phyloP scores from a whole-genome alignment of 1,140 invertebrate species.

The Bombus soroeensis region DNA sequence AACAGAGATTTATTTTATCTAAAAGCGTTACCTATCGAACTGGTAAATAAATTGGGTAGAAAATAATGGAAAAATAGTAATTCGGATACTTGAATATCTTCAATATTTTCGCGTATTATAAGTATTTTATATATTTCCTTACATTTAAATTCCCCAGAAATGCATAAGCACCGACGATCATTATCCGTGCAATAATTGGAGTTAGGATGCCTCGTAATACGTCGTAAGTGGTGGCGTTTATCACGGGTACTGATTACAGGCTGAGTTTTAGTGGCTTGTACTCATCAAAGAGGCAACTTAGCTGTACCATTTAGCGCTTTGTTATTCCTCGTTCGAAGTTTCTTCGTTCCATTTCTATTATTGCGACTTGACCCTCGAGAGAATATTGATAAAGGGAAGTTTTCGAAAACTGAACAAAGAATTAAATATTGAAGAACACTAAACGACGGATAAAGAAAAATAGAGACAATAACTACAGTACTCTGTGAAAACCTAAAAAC shows the following conservation, averaged over 20 bases:
- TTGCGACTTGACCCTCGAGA: not conserved
- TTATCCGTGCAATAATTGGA: slow-evolving; percentile 20
- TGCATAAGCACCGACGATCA: not conserved
- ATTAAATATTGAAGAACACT: not conserved
- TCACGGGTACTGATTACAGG: slow-evolving; percentile 29
- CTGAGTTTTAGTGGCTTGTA: not conserved
- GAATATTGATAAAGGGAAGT: not conserved
- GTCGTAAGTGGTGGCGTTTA: slow-evolving; percentile 24
- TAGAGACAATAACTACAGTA: not conserved
- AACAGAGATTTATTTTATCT: not conserved
- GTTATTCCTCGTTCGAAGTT: not conserved
- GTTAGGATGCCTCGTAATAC: not conserved
- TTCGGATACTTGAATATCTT: no score
- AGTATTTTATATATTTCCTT: no score
- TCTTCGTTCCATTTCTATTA: not conserved
- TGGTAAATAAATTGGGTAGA: no score
- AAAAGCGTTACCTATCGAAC: no score
- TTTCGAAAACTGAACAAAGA: not conserved
- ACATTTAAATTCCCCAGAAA: not conserved
- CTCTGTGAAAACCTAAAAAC: not conserved
- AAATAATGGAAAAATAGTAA: no score
- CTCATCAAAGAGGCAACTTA: not conserved
- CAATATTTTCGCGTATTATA: no score
- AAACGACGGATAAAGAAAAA: not conserved
- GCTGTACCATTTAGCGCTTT: no score